These are phyloP conservation scores for Ophonus ardosiacus DNA, from an alignment of 2,888 invertebrate species.

Conservation along the genomic window DNA sequence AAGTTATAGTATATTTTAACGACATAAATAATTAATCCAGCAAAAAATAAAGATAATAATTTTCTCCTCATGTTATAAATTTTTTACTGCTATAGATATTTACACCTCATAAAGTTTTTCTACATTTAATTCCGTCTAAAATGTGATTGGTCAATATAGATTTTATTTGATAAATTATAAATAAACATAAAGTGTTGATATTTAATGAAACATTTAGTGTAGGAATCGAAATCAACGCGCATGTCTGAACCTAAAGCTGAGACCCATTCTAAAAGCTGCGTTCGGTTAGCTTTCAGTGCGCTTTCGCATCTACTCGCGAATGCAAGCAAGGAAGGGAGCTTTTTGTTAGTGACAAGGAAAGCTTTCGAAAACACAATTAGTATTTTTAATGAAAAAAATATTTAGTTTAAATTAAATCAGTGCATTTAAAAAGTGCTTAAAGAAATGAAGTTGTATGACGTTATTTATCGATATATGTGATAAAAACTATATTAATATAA, in stretches of 20 bases:
- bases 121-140: background rate
- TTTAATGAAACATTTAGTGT: background rate
- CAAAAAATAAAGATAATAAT: background rate
- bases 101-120: background rate
- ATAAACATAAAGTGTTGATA: background rate
- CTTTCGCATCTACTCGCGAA: background rate
- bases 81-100: background rate
- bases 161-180: background rate
- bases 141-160: background rate
- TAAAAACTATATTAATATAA: no score
- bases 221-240: background rate
- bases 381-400: background rate
- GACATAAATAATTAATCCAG: background rate
- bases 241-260: background rate
- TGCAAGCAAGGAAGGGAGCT: background rate
- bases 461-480: no score
- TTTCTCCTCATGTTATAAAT: background rate
- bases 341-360: background rate
- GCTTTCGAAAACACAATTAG: background rate
- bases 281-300: constrained; percentile 21
- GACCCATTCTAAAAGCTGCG: constrained; percentile 20
- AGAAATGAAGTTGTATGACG: no score
- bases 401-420: no score
- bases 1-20: background rate
- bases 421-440: no score